Conservation (phyloP, 1,140 invertebrate species). For the Pentalonia nigronervosa region DNA sequence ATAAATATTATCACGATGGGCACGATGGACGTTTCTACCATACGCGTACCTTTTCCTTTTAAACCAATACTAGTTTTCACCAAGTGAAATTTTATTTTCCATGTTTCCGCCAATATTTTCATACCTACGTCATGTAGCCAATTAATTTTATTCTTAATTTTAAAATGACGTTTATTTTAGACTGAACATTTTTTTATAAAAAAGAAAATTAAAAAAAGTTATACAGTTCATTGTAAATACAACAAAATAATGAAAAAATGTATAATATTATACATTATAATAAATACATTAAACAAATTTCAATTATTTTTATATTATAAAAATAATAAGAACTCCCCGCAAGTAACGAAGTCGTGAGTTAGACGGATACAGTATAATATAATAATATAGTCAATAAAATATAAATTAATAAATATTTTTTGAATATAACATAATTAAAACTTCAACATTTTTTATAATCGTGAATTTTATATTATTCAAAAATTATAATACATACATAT, state of each 20-base stretch:
- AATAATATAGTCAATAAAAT: too few species aligned
- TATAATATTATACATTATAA: neutral
- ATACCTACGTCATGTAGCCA: neutral
- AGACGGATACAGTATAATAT: too few species aligned
- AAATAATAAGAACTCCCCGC: too few species aligned
- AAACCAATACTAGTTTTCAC: neutral
- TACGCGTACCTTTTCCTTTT: neutral
- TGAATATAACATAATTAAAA: too few species aligned
- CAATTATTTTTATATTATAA: neutral
- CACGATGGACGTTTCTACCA: neutral
- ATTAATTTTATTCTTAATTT: neutral
- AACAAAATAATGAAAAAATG: neutral
- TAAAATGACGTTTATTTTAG: neutral
- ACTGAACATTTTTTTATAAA: neutral
- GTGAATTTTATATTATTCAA: too few species aligned
- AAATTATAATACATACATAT: too few species aligned
- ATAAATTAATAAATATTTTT: too few species aligned
- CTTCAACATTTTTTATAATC: too few species aligned
- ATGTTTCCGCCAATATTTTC: neutral
- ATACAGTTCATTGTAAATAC: neutral
- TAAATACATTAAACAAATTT: neutral
- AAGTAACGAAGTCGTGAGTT: too few species aligned
- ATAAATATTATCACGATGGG: neutral
- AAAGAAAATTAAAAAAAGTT: neutral
- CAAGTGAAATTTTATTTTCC: neutral